These are phyloP conservation scores for Mesoligia furuncula DNA, from an alignment of 2,888 invertebrate species.

Conservation along the genomic window DNA sequence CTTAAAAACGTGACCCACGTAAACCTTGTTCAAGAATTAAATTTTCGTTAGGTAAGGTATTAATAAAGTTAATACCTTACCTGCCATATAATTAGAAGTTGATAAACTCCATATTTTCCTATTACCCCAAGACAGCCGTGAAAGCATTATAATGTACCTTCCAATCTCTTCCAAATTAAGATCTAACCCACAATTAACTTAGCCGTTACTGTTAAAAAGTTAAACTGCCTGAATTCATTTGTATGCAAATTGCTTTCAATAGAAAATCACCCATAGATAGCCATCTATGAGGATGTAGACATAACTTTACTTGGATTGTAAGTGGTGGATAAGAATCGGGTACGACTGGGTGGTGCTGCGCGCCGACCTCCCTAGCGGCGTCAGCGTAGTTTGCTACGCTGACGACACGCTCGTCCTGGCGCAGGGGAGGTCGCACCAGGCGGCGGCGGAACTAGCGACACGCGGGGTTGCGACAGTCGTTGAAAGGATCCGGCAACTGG, in stretches of 20 bases:
- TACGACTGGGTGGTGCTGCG: too few species aligned
- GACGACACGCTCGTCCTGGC: too few species aligned
- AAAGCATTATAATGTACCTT: conserved; percentile 38
- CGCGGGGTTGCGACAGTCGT: too few species aligned
- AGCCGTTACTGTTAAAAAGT: conserved; percentile 54
- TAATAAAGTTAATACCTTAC: background rate
- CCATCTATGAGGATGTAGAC: conserved; percentile 60
- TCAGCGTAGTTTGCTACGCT: too few species aligned
- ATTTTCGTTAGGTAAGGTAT: background rate
- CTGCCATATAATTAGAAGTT: conserved; percentile 1
- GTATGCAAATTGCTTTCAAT: conserved; percentile 70
- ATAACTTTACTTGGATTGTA: conserved; percentile 38
- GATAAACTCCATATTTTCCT: conserved; percentile 18
- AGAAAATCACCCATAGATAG: conserved; percentile 61
- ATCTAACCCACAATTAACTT: conserved; percentile 60
- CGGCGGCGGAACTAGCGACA: too few species aligned
- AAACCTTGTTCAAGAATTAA: background rate
- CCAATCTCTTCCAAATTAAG: conserved; percentile 56
- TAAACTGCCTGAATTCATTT: conserved; percentile 67
- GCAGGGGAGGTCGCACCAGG: too few species aligned
- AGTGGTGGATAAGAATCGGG: conserved; percentile 58
- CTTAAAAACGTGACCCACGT: background rate
- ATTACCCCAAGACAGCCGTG: conserved; percentile 28
- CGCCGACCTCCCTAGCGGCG: too few species aligned
- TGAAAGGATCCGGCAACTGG: too few species aligned